Percentiles rank a stretch among this genome's conserved stretches.
These are phyloP conservation scores for Lutjanus erythropterus DNA, from an alignment of 2,113 vertebrate genomes.

Conservation along the genomic window DNA sequence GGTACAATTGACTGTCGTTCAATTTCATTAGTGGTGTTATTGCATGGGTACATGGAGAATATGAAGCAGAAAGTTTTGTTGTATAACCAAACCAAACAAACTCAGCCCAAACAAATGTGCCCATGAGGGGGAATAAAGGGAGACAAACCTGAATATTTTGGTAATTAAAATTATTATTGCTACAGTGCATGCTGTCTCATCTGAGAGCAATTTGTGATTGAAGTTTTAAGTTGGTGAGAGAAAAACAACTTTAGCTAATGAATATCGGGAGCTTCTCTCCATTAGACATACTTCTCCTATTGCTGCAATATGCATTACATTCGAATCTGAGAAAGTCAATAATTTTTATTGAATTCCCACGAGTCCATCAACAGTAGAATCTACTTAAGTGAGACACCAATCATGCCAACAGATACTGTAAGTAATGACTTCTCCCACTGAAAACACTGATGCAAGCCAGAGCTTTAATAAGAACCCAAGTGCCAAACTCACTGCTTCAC, in stretches of 20 bases:
- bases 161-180: conserved; percentile 55
- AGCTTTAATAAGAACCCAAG: conserved; percentile 75
- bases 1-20: conserved; percentile 6
- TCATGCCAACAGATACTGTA: conserved; percentile 56
- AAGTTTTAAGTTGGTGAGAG: conserved; percentile 38
- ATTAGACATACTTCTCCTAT: conserved; percentile 56
- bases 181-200: conserved; percentile 29
- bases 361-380: conserved; percentile 62
- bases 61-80: conserved; percentile 7
- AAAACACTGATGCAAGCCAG: conserved; percentile 65
- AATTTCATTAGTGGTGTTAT: background rate
- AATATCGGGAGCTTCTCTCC: conserved; percentile 40
- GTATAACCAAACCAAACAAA: conserved; percentile 15
- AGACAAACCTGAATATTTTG: conserved; percentile 33
- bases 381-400: conserved; percentile 51
- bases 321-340: conserved; percentile 54
- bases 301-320: conserved; percentile 49
- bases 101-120: conserved; percentile 10
- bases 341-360: conserved; percentile 60
- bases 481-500: conserved; percentile 54
- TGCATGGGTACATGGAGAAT: background rate
- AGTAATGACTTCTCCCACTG: conserved; percentile 70
- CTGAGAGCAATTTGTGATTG: conserved; percentile 51
- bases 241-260: conserved; percentile 51
- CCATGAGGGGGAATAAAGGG: conserved; percentile 21